These are phyloP conservation scores for Palythoa heliodiscus DNA, from an alignment of 92 coral and sea anemone genomes.

Conservation along the genomic window DNA sequence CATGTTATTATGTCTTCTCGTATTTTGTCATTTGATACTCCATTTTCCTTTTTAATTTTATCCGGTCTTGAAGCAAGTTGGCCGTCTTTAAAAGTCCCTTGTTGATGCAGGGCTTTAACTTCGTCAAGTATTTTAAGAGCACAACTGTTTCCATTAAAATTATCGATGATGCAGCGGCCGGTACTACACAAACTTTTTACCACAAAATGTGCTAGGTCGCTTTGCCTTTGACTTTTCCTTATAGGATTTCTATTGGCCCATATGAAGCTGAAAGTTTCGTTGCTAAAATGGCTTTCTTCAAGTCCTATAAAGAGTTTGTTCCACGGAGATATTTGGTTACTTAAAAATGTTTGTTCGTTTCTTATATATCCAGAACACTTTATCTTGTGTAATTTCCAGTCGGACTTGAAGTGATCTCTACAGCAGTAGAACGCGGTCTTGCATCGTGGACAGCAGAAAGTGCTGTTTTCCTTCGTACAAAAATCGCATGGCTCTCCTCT, in stretches of 20 bases:
- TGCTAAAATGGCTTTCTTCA: neutral
- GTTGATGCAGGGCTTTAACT: constrained; percentile 66
- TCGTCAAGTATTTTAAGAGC: constrained; percentile 71
- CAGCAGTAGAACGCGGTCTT: constrained; percentile 40
- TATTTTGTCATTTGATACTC: constrained; percentile 49
- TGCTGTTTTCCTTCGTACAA: constrained; percentile 32
- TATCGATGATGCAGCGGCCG: constrained; percentile 78
- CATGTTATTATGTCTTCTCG: constrained; percentile 90
- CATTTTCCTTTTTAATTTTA: constrained; percentile 48
- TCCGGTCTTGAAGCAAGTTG: constrained; percentile 63
- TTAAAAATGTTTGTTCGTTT: neutral
- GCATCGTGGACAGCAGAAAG: constrained; percentile 35
- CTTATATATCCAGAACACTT: constrained; percentile 12
- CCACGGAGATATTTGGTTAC: constrained; percentile 10
- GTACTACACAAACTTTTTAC: constrained; percentile 13
- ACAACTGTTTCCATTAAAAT: constrained; percentile 72
- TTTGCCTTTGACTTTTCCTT: constrained; percentile 22
- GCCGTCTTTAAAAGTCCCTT: constrained; percentile 74
- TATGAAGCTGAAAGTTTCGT: neutral
- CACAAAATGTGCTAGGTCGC: constrained; percentile 16
- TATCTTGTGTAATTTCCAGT: constrained; percentile 39
- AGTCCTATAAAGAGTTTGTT: neutral
- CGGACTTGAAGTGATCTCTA: constrained; percentile 38
- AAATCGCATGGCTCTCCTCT: constrained; percentile 26
- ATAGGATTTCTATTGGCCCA: constrained; percentile 5